A percentile compares a stretch with the other conserved stretches of the same genome.
phyloP scores from a whole-genome alignment of 1,140 invertebrate genomes.

The Pachyrhynchus sulphureomaculatus region DNA sequence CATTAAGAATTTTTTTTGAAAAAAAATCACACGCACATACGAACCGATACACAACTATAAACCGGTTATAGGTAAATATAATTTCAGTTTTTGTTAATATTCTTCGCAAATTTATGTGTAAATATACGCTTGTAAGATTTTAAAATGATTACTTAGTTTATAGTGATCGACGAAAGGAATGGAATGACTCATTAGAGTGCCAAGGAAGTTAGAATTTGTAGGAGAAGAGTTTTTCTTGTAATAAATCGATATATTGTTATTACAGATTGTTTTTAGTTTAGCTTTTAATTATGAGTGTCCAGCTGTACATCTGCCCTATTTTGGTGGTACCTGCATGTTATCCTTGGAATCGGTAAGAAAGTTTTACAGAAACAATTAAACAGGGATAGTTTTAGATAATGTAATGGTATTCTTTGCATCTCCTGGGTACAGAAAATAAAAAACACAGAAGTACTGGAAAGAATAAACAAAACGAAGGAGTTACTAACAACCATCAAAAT shows the following conservation, averaged over 20 bases:
- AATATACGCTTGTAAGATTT: background rate
- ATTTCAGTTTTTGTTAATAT: background rate
- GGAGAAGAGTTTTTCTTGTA: background rate
- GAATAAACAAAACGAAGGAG: too few relatives aligned
- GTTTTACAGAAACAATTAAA: too few relatives aligned
- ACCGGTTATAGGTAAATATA: background rate
- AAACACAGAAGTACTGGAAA: too few relatives aligned
- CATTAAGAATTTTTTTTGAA: background rate
- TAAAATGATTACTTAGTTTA: background rate
- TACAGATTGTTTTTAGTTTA: background rate
- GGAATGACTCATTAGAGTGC: constrained; percentile 3
- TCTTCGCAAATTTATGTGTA: background rate
- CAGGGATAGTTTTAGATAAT: too few relatives aligned
- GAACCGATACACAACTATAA: background rate
- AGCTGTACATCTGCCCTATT: too few relatives aligned
- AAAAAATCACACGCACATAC: too few relatives aligned
- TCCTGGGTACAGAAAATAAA: too few relatives aligned
- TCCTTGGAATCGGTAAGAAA: too few relatives aligned
- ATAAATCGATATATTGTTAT: background rate
- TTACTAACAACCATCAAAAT: too few relatives aligned
- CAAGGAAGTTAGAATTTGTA: constrained; percentile 1
- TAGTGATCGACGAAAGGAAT: background rate
- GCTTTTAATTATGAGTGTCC: too few relatives aligned
- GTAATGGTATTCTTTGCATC: too few relatives aligned
- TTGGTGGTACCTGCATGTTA: too few relatives aligned